These are phyloP conservation scores for Pseudomugil gertrudae DNA, from an alignment of 2,797 vertebrate genomes.

Conservation along the genomic window DNA sequence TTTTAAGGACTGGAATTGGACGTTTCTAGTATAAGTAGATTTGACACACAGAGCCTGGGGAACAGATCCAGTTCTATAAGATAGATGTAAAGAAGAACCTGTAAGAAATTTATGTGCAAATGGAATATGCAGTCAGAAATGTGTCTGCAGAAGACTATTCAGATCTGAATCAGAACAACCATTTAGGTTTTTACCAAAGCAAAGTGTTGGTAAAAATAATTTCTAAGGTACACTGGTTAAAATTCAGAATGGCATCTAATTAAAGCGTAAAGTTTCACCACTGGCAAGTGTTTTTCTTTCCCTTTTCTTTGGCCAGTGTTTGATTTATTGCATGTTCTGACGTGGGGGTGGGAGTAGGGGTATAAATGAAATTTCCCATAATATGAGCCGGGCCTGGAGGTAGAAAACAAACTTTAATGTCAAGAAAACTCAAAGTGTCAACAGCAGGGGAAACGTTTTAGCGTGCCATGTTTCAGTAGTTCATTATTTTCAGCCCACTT, in stretches of 20 bases:
- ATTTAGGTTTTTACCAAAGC: background rate
- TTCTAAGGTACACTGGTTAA: background rate
- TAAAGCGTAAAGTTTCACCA: background rate
- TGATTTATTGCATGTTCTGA: conserved; percentile 26
- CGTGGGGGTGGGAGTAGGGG: conserved; percentile 13
- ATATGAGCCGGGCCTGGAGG: conserved; percentile 19
- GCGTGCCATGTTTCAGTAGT: conserved; percentile 14
- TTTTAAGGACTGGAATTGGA: too few species aligned
- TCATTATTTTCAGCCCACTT: conserved; percentile 29
- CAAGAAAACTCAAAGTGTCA: conserved; percentile 8
- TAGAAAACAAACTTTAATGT: conserved; percentile 37
- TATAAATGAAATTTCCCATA: conserved; percentile 14
- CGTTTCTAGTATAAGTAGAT: background rate
- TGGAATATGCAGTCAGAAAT: too few species aligned
- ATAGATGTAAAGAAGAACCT: too few species aligned
- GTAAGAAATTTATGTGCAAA: too few species aligned
- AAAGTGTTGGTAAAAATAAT: background rate
- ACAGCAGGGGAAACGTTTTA: conserved; percentile 11
- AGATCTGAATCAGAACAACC: background rate
- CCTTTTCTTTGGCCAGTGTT: conserved; percentile 1
- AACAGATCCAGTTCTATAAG: too few species aligned
- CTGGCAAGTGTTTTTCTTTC: background rate
- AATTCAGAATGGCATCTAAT: conserved; percentile 16
- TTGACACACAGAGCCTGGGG: background rate
- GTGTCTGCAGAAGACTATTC: background rate